Evolutionary conservation across 2,888 invertebrate species (phyloP).

Genomic region (Galerucella pusilla): DNA sequence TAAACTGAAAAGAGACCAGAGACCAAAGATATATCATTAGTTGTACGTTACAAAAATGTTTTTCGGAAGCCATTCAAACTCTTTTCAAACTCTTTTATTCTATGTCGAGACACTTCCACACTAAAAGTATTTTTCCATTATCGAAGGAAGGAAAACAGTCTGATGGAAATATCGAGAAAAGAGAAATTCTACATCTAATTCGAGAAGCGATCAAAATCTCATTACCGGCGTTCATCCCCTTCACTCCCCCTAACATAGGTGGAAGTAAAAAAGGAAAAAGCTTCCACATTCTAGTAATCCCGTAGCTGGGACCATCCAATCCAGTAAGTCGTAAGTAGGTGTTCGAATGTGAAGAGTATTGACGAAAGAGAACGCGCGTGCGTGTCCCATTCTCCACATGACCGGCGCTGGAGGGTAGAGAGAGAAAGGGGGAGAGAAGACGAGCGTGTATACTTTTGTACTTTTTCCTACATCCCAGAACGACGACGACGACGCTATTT

Average conservation of each 20-base stretch:
- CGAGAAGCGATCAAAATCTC: conserved; percentile 39
- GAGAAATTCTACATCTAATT: conserved; percentile 36
- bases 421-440: conserved; percentile 51
- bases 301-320: conserved; percentile 51
- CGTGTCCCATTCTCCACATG: conserved; percentile 61
- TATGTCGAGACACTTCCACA: conserved; percentile 16
- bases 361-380: conserved; percentile 62
- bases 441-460: conserved; percentile 62
- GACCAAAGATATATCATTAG: not conserved
- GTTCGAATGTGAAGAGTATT: conserved; percentile 65
- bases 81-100: conserved; percentile 2
- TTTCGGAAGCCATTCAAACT: not conserved
- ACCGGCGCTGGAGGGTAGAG: conserved; percentile 49
- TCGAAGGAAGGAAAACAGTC: conserved; percentile 26
- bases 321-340: conserved; percentile 61
- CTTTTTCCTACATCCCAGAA: conserved; percentile 60
- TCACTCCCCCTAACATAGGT: conserved; percentile 31
- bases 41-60: not conserved
- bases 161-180: conserved; percentile 26
- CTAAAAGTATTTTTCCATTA: conserved; percentile 28
- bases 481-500: conserved; percentile 58
- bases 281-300: conserved; percentile 36
- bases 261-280: conserved; percentile 36
- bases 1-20: not conserved
- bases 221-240: conserved; percentile 33